A percentile compares a stretch with the other conserved stretches of the same genome.
Evolutionary conservation across 1,140 invertebrate genomes (phyloP).

Genomic region (Plutomurus gul): DNA sequence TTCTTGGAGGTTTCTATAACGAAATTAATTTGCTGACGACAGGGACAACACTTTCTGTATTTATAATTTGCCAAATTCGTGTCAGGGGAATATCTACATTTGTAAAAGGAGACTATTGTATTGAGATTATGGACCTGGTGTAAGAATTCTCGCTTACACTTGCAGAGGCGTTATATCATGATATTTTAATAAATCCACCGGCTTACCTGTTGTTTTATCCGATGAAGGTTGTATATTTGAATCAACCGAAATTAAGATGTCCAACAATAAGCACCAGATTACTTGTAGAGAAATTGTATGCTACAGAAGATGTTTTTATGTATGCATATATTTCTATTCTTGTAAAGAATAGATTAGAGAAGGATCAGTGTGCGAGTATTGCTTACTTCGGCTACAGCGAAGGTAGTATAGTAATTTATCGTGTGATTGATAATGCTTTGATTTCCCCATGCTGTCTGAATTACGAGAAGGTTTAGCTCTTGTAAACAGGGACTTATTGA

Average conservation of each 20-base stretch:
- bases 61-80: slow-evolving; percentile 1
- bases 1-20: slow-evolving; percentile 11
- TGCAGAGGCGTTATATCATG: too few species aligned
- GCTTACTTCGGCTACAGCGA: background rate
- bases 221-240: too few species aligned
- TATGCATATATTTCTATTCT: too few species aligned
- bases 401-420: background rate
- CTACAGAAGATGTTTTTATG: too few species aligned
- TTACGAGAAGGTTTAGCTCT: slow-evolving; percentile 5
- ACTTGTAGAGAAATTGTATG: too few species aligned
- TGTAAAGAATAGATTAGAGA: background rate
- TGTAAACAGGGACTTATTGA: slow-evolving; percentile 27
- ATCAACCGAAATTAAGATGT: too few species aligned
- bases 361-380: background rate
- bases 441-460: background rate
- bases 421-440: slow-evolving; percentile 13
- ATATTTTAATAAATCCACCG: too few species aligned
- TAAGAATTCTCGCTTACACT: too few species aligned
- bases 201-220: too few species aligned
- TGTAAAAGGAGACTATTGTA: background rate
- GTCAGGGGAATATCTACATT: background rate
- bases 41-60: background rate
- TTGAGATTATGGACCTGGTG: too few species aligned
- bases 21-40: slow-evolving; percentile 27
- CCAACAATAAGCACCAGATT: too few species aligned